phyloP scores from a whole-genome alignment of 2,113 vertebrate genomes.

The human (Homo sapiens) region GRCh38 chr13:70733001-70733500 shows the following conservation, averaged over 20 bases:
- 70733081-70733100: slow-evolving; percentile 84
- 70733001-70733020: slow-evolving; percentile 83
- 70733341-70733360: neutral
- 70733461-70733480: neutral
- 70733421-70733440: neutral
- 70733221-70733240: slow-evolving; percentile 2
- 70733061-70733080: slow-evolving; percentile 82
- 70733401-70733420: neutral
- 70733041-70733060: slow-evolving; percentile 82
- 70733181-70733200: neutral
- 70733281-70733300: neutral
- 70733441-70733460: neutral
- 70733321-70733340: neutral
- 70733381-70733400: neutral
- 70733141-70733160: slow-evolving; percentile 62
- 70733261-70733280: neutral
- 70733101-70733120: slow-evolving; percentile 60
- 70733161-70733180: slow-evolving; percentile 43
- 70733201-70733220: neutral
- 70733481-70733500: neutral
- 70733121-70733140: slow-evolving; percentile 68
- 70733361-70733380: neutral
- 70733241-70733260: neutral
- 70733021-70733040: slow-evolving; percentile 72
- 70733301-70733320: neutral